These are phyloP conservation scores for Melanerpes aurifrons DNA, from an alignment of 2,113 vertebrate genomes.

Conservation along the genomic window DNA sequence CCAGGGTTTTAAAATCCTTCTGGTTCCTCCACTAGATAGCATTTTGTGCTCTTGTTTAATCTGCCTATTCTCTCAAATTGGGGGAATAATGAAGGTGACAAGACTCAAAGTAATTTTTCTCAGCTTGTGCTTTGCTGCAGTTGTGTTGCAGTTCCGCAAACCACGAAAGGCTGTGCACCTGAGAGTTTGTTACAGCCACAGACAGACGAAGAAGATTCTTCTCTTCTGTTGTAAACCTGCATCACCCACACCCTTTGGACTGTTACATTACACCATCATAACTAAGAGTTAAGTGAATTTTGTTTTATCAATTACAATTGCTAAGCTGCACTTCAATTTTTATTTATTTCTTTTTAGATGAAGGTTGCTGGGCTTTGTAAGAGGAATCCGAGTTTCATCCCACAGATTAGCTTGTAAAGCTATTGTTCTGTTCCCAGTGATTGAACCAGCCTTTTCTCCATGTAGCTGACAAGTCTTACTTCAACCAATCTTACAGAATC, in stretches of 20 bases:
- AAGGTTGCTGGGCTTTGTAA: background rate
- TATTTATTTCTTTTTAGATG: too few relatives aligned
- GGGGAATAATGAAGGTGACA: background rate
- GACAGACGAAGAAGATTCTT: background rate
- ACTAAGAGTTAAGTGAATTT: background rate
- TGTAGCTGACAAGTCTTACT: background rate
- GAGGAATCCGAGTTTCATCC: background rate
- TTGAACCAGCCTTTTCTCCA: background rate
- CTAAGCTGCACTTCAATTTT: too few relatives aligned
- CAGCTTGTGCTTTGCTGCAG: background rate
- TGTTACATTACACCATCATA: background rate
- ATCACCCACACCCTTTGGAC: background rate
- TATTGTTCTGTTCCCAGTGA: background rate
- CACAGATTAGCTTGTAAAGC: background rate
- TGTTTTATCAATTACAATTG: background rate
- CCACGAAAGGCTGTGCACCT: background rate
- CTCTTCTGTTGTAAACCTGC: background rate
- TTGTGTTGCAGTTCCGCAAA: background rate
- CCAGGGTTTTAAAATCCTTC: background rate
- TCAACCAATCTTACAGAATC: background rate
- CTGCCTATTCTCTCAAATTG: background rate
- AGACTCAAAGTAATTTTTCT: background rate
- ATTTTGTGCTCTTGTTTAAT: background rate
- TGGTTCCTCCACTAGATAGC: background rate
- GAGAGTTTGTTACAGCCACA: background rate